Evolutionary conservation across 2,113 vertebrate genomes (phyloP).

Genomic region (Triplophysa dalaica): DNA sequence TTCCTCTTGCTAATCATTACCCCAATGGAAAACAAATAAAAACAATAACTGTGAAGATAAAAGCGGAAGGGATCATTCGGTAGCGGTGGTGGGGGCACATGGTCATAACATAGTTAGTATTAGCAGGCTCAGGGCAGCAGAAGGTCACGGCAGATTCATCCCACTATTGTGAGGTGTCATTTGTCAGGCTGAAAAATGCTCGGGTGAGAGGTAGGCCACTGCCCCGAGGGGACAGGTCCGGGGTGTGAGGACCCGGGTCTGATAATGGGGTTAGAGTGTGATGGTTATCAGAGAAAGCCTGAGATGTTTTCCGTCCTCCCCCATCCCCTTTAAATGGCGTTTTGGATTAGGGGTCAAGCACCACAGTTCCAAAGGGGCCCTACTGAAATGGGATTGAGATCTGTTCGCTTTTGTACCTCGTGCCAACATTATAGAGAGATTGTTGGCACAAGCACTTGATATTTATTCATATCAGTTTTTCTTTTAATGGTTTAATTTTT

Average conservation of each 20-base stretch:
- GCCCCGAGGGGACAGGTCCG: constrained; percentile 71
- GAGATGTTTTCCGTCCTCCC: constrained; percentile 73
- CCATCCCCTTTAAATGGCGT: constrained; percentile 63
- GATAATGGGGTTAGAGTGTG: constrained; percentile 78
- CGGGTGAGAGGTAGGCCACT: constrained; percentile 70
- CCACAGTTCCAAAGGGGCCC: constrained; percentile 64
- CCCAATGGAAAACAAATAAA: constrained; percentile 52
- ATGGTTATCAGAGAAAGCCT: constrained; percentile 76
- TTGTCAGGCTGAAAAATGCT: constrained; percentile 75
- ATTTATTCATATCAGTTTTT: neutral
- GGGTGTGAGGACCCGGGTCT: constrained; percentile 72
- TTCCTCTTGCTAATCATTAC: constrained; percentile 57
- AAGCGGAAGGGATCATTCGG: constrained; percentile 53
- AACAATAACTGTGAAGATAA: constrained; percentile 57
- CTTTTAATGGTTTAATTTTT: neutral
- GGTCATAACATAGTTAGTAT: constrained; percentile 65
- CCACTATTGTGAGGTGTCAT: constrained; percentile 73
- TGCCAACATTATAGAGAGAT: constrained; percentile 11
- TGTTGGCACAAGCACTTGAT: constrained; percentile 26
- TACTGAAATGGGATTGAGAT: constrained; percentile 53
- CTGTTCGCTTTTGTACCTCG: constrained; percentile 47
- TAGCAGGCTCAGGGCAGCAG: constrained; percentile 67
- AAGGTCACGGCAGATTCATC: constrained; percentile 78
- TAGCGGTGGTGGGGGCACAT: constrained; percentile 24
- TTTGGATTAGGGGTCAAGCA: constrained; percentile 68